Evolutionary conservation across 2,888 invertebrate species (phyloP).

Genomic region (Xestia ashworthii): DNA sequence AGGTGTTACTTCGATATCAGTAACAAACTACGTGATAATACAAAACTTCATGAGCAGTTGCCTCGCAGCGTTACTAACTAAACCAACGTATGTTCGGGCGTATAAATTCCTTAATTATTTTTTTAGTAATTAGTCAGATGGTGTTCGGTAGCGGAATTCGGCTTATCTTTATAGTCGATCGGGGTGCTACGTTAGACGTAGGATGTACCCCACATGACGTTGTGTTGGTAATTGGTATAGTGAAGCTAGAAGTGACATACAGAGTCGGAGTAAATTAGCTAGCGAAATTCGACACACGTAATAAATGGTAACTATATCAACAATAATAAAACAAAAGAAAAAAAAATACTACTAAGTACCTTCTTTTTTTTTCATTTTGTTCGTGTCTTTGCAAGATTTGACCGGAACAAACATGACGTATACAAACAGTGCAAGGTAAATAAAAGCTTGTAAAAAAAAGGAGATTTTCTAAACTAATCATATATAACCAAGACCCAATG

Average conservation of each 20-base stretch:
- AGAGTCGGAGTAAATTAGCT: background rate
- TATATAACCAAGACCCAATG: too few species aligned
- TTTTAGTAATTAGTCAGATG: constrained; percentile 86
- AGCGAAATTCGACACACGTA: background rate
- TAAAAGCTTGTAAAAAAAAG: too few species aligned
- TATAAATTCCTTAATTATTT: constrained; percentile 77
- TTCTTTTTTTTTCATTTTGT: too few species aligned
- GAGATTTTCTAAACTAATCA: too few species aligned
- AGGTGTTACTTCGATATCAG: constrained; percentile 40
- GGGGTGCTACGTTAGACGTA: constrained; percentile 78
- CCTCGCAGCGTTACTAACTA: constrained; percentile 18
- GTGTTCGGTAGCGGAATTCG: constrained; percentile 84
- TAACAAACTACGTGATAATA: constrained; percentile 42
- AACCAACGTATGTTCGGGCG: constrained; percentile 57
- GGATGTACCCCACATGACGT: constrained; percentile 77
- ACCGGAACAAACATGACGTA: too few species aligned
- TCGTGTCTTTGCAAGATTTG: too few species aligned
- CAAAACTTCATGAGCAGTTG: constrained; percentile 35
- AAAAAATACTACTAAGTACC: too few species aligned
- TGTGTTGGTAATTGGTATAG: constrained; percentile 53
- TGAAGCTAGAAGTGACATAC: constrained; percentile 52
- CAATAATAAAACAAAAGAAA: too few species aligned
- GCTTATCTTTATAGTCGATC: constrained; percentile 87
- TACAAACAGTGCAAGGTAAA: too few species aligned
- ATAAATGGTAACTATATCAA: too few species aligned